These are phyloP conservation scores for Myiotriccus ornatus DNA, from an alignment of 2,797 vertebrate species.

Conservation along the genomic window DNA sequence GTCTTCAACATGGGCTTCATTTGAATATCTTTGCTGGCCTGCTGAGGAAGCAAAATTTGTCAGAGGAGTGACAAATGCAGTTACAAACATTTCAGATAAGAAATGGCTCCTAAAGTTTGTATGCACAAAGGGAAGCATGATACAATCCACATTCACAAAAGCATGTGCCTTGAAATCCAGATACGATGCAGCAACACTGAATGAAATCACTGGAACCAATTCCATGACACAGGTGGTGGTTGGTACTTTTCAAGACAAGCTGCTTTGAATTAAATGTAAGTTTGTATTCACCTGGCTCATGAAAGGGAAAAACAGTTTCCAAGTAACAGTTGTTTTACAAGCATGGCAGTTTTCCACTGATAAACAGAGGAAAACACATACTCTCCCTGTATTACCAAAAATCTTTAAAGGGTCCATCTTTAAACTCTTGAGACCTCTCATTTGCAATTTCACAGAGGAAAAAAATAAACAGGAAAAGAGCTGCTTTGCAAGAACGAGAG, in stretches of 20 bases:
- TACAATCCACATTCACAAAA: neutral
- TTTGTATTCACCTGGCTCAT: neutral
- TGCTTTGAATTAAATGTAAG: neutral
- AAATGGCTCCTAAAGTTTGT: neutral
- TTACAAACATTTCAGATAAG: neutral
- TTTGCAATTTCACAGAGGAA: neutral
- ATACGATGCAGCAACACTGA: accelerated
- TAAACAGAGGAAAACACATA: neutral
- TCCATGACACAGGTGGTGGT: neutral
- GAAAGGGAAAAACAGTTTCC: neutral
- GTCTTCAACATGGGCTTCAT: neutral
- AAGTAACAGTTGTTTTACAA: neutral
- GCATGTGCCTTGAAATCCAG: neutral
- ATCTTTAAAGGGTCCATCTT: neutral
- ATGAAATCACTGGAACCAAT: neutral
- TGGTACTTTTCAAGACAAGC: neutral
- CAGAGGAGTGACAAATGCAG: neutral
- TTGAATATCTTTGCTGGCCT: neutral
- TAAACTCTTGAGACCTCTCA: neutral
- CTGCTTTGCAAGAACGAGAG: neutral
- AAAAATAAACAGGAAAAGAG: neutral
- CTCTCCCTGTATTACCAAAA: neutral
- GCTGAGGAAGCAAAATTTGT: neutral
- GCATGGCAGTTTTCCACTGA: neutral
- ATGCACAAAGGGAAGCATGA: neutral